Evolutionary conservation across 2,797 vertebrate species (phyloP).

Genomic region (Poeciliopsis turneri): DNA sequence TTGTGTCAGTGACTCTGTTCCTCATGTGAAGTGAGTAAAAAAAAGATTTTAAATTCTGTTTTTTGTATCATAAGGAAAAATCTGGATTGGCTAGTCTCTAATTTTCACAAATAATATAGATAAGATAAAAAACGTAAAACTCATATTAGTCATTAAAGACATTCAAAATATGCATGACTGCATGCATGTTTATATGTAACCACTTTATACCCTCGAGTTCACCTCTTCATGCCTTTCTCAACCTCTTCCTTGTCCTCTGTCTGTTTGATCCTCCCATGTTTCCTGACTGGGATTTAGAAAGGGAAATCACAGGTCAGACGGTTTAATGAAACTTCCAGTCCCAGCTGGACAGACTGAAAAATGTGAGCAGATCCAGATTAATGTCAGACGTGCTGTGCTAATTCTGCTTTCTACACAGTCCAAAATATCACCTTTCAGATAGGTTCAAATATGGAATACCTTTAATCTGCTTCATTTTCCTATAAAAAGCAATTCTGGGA

Average conservation of each 20-base stretch:
- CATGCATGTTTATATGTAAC: background rate
- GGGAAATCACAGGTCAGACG: conserved; percentile 41
- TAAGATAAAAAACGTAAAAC: background rate
- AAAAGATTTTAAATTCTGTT: background rate
- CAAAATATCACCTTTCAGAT: background rate
- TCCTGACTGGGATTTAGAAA: conserved; percentile 41
- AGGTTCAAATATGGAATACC: background rate
- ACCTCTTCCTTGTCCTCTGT: background rate
- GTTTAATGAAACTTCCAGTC: conserved; percentile 47
- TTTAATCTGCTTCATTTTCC: background rate
- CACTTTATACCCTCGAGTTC: background rate
- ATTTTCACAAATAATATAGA: background rate
- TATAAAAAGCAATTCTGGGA: conserved; percentile 33
- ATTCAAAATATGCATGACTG: background rate
- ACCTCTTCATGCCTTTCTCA: background rate
- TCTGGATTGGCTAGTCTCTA: background rate
- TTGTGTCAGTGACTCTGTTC: background rate
- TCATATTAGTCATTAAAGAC: background rate
- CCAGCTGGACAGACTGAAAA: conserved; percentile 34
- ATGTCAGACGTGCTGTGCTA: background rate
- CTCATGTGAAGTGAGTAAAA: no score
- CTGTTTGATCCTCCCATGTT: conserved; percentile 6
- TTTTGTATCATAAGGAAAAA: background rate
- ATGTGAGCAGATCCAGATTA: conserved; percentile 8
- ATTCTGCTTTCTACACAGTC: background rate